phyloP scores from a whole-genome alignment of 2,797 vertebrate species.

The Lemur catta region DNA sequence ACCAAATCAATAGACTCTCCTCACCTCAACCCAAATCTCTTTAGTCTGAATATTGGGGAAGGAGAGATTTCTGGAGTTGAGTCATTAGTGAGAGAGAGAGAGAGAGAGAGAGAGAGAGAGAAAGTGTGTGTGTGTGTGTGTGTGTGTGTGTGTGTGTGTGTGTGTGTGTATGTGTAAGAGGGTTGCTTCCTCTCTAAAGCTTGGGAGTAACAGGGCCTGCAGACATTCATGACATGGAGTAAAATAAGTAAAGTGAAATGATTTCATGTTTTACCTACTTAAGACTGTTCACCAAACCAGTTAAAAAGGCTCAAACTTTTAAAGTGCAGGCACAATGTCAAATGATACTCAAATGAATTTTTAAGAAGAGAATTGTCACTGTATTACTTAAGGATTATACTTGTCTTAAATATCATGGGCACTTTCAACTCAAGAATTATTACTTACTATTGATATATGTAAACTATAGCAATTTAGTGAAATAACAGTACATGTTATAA shows the following conservation, averaged over 20 bases:
- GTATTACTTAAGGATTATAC: background rate
- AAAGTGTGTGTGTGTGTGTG: background rate
- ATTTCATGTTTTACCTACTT: conserved; percentile 22
- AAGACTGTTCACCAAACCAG: background rate
- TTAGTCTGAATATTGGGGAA: background rate
- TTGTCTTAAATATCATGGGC: background rate
- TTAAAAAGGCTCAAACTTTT: background rate
- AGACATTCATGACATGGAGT: background rate
- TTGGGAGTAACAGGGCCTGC: background rate
- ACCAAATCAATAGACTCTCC: background rate
- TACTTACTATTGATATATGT: background rate
- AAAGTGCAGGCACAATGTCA: background rate
- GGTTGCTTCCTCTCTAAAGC: background rate
- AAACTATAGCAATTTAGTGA: background rate
- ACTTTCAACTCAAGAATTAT: background rate
- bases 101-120: too few species aligned
- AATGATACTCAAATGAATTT: background rate
- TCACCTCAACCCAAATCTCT: background rate
- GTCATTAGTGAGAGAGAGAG: background rate
- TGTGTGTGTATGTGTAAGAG: background rate
- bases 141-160: background rate
- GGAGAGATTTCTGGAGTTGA: background rate
- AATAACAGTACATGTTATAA: background rate
- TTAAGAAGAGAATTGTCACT: background rate
- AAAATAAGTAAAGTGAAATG: background rate